Base-by-base conservation (phyloP, 2,797 vertebrate genomes). In the Tokudaia tokunoshimensis region DNA sequence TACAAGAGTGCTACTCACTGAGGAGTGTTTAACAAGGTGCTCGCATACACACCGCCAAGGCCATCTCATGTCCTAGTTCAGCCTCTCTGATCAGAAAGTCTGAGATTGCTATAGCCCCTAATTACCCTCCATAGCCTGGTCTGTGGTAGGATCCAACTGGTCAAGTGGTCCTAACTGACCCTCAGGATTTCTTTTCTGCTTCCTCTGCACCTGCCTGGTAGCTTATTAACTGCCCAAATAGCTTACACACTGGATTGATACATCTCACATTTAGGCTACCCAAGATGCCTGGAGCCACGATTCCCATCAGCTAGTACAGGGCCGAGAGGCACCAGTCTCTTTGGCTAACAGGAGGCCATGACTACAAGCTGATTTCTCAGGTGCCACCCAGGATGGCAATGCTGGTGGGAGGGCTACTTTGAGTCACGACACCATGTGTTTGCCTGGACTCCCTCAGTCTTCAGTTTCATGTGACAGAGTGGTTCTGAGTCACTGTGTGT, bases 361-460 rank as follows among this genome's bases (percentile, higher is more conserved):
- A 0, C 50, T 15, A 20, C 17, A 3, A 44, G 44, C 44, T 7
- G 34, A 84, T 29, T 14, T 74, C 37, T 47, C 81, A 0, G 55
- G 44, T 6, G 24, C 76, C 34, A 0, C 0, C 0, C 31, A n/a
- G 29, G 22, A 0, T 5, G 26, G 59, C 61, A 2, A 29, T 1
- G 3, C 20, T 0, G 0, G 3, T 1, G 37, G 55, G 37, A 17
- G 55, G 75, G 67, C 29, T 78, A 0, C 47, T 55, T 50, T 14
- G 29, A n/a, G 34, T 63, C 50, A 44, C 1, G 6, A 1, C 15
- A 7, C 55, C 2, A 0, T 0, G 2, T 0, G 8, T 19, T 26
- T 14, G 29, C 37, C n/a, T 34, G 20, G 57, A 5, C 29, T 1
- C 26, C 61, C 55, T 10, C 3, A 10, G 72, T 13, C n/a, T 9